Evolutionary conservation across 2,888 invertebrate genomes (phyloP), one percentile per base, ranked within the genome.

Genomic region (Chydorus sphaericus): DNA sequence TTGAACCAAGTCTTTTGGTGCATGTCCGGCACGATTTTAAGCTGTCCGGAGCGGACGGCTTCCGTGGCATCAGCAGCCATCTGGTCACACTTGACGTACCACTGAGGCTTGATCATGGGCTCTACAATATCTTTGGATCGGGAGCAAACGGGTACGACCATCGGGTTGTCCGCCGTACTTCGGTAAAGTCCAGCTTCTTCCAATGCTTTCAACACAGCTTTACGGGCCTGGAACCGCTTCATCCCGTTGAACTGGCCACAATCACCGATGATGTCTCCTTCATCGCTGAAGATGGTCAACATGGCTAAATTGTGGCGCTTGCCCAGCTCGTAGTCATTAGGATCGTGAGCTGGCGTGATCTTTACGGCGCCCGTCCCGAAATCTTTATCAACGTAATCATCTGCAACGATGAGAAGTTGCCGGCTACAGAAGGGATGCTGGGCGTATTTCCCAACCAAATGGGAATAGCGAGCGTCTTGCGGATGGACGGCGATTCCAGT

Each of bases 341-440:
- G 86, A 70, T 98, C 96, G 70, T 98, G 98, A 2, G 93, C 96
- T 0, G 98, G 97, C 1, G 97, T 97, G 59, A 99, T 90, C 74
- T 99, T 99, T 0, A 98, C 98, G 58, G 94, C 96, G 62, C 97
- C 96, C 55, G 96, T 97, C 64, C 98, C 98, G 69, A 97, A 99
- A 59, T 79, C 79, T 73, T 82, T 84, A 65, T 98, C 97, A 1
- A 99, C 98, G 67, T 89, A 94, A 1, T 86, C 83, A 68, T 99
- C 98, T 49, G 82, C 80, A 14, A 99, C 78, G 62, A 99, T 82
- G 0, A 93, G 92, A 61, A 99, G 71, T 59, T 77, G 78, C 56
- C 93, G 78, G 55, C 82, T 74, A 58, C 83, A 75, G 69, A 98
- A 89, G 0, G 98, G 97, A 77, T 99, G 98, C 39, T 76, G 71